These are phyloP conservation scores for Micropterix aruncella DNA, from an alignment of 2,888 invertebrate genomes.

Conservation along the genomic window DNA sequence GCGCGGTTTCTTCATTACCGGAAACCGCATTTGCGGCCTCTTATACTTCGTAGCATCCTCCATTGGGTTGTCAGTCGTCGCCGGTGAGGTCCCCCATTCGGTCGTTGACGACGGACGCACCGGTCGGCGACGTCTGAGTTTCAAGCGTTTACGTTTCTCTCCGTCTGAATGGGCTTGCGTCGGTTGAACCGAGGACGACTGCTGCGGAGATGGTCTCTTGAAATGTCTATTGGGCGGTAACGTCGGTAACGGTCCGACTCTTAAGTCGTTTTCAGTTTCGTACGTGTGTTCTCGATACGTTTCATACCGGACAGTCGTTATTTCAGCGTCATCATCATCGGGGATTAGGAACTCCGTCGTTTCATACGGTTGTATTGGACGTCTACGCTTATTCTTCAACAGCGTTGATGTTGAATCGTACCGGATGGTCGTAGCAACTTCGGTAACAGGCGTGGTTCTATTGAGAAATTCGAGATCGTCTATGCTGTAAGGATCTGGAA, in stretches of 20 bases:
- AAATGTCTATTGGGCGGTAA: slow-evolving; percentile 33
- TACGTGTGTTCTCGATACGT: slow-evolving; percentile 10
- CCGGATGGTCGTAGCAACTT: slow-evolving; percentile 16
- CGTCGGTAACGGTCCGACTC: slow-evolving; percentile 27
- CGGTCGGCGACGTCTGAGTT: slow-evolving; percentile 32
- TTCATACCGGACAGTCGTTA: slow-evolving; percentile 11
- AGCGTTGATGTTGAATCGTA: neutral
- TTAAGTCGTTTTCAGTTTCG: slow-evolving; percentile 20
- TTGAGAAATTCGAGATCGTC: neutral
- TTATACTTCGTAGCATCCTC: slow-evolving; percentile 24
- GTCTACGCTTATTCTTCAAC: slow-evolving; percentile 8
- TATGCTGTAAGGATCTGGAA: slow-evolving; percentile 1
- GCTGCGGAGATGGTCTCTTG: slow-evolving; percentile 23
- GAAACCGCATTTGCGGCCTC: slow-evolving; percentile 24
- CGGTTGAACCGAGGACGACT: slow-evolving; percentile 12
- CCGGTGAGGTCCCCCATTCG: slow-evolving; percentile 15
- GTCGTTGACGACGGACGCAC: slow-evolving; percentile 14
- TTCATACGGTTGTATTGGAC: slow-evolving; percentile 7
- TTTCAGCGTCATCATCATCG: slow-evolving; percentile 7
- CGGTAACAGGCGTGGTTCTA: slow-evolving; percentile 19
- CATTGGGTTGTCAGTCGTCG: slow-evolving; percentile 18
- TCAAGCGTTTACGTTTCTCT: slow-evolving; percentile 30
- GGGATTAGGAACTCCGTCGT: slow-evolving; percentile 6
- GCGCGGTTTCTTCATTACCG: slow-evolving; percentile 21
- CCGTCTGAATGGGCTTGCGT: slow-evolving; percentile 22